These are phyloP conservation scores for Drosophila bipectinata DNA, from an alignment of 1,140 invertebrate species.

Conservation along the genomic window DNA sequence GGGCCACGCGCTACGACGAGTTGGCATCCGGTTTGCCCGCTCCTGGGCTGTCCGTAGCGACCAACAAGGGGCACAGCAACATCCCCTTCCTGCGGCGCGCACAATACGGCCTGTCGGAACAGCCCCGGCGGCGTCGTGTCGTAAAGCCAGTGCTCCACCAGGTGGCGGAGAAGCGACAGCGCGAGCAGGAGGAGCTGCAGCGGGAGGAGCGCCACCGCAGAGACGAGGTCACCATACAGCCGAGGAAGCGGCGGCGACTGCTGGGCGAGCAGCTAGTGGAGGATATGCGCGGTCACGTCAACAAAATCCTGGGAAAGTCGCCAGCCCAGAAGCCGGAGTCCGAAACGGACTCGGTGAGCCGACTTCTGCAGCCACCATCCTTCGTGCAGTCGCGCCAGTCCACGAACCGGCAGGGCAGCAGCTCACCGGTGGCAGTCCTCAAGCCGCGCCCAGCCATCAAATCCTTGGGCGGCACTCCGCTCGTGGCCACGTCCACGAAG, in stretches of 20 bases:
- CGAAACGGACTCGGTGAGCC: neutral
- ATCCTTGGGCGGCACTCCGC: neutral
- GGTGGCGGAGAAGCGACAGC: conserved; percentile 47
- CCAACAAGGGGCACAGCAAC: conserved; percentile 38
- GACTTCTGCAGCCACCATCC: conserved; percentile 24
- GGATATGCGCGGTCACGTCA: conserved; percentile 28
- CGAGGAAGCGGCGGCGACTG: conserved; percentile 52
- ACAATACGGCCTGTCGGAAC: conserved; percentile 19
- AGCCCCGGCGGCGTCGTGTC: conserved; percentile 6
- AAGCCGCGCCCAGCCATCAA: conserved; percentile 5
- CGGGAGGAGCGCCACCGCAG: neutral
- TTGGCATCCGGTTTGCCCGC: neutral
- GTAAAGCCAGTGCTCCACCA: conserved; percentile 46
- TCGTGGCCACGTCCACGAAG: conserved; percentile 1
- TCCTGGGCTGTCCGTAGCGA: too few relatives aligned
- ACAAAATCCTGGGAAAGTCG: neutral
- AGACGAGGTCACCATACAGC: neutral
- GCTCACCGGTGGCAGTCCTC: neutral
- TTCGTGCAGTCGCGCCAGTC: conserved; percentile 19
- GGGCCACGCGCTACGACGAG: conserved; percentile 42
- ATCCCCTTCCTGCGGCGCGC: conserved; percentile 67
- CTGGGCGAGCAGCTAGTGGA: conserved; percentile 40
- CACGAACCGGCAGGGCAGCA: neutral
- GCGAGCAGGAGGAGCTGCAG: neutral
- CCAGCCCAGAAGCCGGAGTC: neutral